Base-by-base conservation (phyloP, 92 coral and sea anemone species). In the Epizoanthus rinbou region DNA sequence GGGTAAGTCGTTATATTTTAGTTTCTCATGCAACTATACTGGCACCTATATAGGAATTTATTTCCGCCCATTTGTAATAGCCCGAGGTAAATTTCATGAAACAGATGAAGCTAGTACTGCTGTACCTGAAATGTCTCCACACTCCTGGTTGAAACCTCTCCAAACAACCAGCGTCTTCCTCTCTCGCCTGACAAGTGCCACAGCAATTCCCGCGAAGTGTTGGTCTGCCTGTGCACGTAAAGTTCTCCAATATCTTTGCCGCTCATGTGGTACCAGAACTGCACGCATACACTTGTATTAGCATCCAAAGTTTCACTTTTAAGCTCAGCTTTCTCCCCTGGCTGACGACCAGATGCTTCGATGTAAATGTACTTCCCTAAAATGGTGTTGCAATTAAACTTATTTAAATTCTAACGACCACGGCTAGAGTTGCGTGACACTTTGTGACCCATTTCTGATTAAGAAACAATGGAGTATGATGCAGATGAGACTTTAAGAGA, bases 201-300 rank as follows among this genome's bases (percentile, higher is more conserved):
- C 16, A 90, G 59, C 41, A 83, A 75, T 9, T 64, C 83, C 17
- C 67, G 76, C 21, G 92, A 82, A 25, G 43, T 87, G 72, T 91
- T 93, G 2, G 82, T 84, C 52, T 66, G 74, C 3, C 57, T 74
- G 70, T 86, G 72, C 15, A 93, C 71, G 39, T 78, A 80, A 28
- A 93, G 86, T 8, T 43, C 70, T 11, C 97, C 97, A 15, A 75
- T 86, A 17, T 93, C 84, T 13, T 62, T 71, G 3, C 97, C 97
- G 24, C 75, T 90, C 97, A 93, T 93, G 85, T 93, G 94, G 79
- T 93, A 93, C 97, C 97, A 93, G 86, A 93, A 93, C 67, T 89
- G 86, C 6, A 88, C 58, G 60, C 97, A 93, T 7, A 89, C 86
- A 17, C 87, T 66, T 41, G 64, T 70, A 18, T 91, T 86, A 23